Percentiles rank a stretch among this genome's conserved stretches.
Conservation (phyloP, 1,140 invertebrate species). For the Drosophila bipectinata region DNA sequence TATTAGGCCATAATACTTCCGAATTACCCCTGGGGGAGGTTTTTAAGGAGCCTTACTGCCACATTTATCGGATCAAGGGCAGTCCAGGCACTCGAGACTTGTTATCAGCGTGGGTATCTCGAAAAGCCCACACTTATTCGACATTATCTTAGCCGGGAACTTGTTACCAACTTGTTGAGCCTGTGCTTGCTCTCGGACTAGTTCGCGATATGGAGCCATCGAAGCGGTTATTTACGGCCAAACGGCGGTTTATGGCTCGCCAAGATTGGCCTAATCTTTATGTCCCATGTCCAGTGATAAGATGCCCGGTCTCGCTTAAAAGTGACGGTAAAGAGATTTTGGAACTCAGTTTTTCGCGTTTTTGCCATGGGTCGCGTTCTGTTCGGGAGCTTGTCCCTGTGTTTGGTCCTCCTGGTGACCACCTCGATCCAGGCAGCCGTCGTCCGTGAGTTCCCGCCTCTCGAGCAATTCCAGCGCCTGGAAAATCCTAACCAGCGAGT, state of each 20-base stretch:
- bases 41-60: not conserved
- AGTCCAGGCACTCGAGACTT: slow-evolving; percentile 4
- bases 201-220: slow-evolving; percentile 14
- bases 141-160: slow-evolving; percentile 15
- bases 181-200: slow-evolving; percentile 3
- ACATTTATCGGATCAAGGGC: slow-evolving; percentile 26
- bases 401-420: slow-evolving; percentile 46
- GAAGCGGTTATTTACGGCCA: slow-evolving; percentile 35
- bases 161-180: slow-evolving; percentile 23
- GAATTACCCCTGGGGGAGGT: not conserved
- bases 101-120: slow-evolving; percentile 38
- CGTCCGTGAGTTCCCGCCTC: slow-evolving; percentile 42
- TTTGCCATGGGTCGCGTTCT: slow-evolving; percentile 59
- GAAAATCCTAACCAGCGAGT: slow-evolving; percentile 58
- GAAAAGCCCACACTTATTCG: slow-evolving; percentile 9
- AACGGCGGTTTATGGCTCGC: slow-evolving; percentile 24
- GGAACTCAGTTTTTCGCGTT: slow-evolving; percentile 54
- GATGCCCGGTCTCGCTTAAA: slow-evolving; percentile 48
- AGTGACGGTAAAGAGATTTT: slow-evolving; percentile 22
- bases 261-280: slow-evolving; percentile 63
- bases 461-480: slow-evolving; percentile 47
- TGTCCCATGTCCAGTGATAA: slow-evolving; percentile 43
- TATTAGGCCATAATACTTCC: not conserved
- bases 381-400: slow-evolving; percentile 7
- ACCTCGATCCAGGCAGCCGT: slow-evolving; percentile 49